Evolutionary conservation across 2,797 vertebrate species (phyloP).

Genomic region (Decapterus maruadsi): DNA sequence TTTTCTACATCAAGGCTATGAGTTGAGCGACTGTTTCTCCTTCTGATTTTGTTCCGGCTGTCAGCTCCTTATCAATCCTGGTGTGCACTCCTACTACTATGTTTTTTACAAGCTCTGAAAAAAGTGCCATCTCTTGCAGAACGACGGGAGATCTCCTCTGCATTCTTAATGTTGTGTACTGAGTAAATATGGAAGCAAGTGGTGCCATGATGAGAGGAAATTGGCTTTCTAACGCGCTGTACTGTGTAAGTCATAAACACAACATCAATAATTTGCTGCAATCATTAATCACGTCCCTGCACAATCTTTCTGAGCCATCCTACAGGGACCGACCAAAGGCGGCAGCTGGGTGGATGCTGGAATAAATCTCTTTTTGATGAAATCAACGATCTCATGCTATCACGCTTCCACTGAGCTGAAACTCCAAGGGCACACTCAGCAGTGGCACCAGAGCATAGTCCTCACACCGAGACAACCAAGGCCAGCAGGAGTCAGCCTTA

Average conservation of each 20-base stretch:
- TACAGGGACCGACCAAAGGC: conserved; percentile 5
- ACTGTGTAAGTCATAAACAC: conserved; percentile 42
- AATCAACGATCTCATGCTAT: conserved; percentile 30
- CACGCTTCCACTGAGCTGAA: conserved; percentile 18
- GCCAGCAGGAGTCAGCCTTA: conserved; percentile 42
- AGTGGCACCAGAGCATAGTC: conserved; percentile 14
- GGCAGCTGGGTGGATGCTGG: conserved; percentile 29
- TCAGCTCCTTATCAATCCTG: too few species aligned
- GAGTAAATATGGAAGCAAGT: conserved; percentile 10
- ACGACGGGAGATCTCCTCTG: conserved; percentile 42
- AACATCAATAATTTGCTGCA: conserved; percentile 38
- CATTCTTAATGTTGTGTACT: conserved; percentile 51
- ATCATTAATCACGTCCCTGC: conserved; percentile 33
- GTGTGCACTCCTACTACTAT: too few species aligned
- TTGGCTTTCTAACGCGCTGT: conserved; percentile 34
- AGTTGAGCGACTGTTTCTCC: too few species aligned
- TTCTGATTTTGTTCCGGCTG: too few species aligned
- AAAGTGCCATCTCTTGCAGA: conserved; percentile 60
- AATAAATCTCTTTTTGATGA: conserved; percentile 45
- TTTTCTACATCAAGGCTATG: too few species aligned
- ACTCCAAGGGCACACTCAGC: conserved; percentile 34
- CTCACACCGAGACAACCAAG: conserved; percentile 17
- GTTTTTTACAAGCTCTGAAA: too few species aligned
- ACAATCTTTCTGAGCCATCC: conserved; percentile 12
- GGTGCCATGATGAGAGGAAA: conserved; percentile 22